A percentile compares a stretch with the other conserved stretches of the same genome.
phyloP scores from a whole-genome alignment of 2,113 vertebrate species.

The Petroica traversi region DNA sequence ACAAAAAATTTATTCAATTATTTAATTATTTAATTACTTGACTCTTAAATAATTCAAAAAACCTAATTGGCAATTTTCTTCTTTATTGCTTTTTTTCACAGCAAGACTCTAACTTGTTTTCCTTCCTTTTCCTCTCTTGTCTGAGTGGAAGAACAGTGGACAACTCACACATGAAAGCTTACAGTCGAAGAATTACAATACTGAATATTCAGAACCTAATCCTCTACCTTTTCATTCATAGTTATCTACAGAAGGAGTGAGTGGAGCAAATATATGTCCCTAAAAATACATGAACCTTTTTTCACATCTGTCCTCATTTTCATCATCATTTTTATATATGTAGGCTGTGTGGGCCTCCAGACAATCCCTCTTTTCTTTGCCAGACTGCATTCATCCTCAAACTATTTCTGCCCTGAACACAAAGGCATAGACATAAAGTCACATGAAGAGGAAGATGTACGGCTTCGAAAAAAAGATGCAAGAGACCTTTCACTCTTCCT shows the following conservation, averaged over 20 bases:
- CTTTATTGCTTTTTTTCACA: background rate
- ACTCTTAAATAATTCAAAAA: constrained; percentile 8
- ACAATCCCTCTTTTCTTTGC: background rate
- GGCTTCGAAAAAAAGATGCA: background rate
- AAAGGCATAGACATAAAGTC: background rate
- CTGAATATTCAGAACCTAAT: background rate
- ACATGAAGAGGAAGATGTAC: background rate
- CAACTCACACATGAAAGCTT: background rate
- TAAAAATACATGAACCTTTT: background rate
- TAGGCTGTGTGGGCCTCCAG: background rate
- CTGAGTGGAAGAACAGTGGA: background rate
- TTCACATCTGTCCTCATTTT: background rate
- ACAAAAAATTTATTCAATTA: background rate
- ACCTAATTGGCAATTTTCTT: background rate
- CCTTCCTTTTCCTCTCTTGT: background rate
- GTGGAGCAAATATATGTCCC: background rate
- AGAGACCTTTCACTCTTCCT: background rate
- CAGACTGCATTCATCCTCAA: background rate
- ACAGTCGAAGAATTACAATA: background rate
- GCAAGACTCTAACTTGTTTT: background rate
- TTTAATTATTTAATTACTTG: background rate
- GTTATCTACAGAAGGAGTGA: background rate
- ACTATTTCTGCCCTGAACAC: background rate
- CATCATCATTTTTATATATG: background rate
- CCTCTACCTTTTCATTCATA: background rate